These are phyloP conservation scores for Pygocentrus nattereri DNA, from an alignment of 2,797 vertebrate species.

Conservation along the genomic window DNA sequence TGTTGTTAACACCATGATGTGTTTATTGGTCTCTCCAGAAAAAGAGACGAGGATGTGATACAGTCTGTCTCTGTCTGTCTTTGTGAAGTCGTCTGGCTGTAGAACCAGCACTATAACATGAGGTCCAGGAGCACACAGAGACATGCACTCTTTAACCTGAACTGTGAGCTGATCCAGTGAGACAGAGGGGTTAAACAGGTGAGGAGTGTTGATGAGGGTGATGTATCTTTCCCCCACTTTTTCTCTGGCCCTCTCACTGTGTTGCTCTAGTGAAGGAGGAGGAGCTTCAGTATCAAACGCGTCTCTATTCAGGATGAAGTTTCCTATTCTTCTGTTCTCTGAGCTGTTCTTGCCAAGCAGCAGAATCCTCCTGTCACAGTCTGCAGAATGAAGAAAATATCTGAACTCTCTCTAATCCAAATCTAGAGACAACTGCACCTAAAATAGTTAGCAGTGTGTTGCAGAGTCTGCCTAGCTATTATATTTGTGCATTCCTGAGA, in stretches of 20 bases:
- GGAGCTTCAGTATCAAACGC: not conserved
- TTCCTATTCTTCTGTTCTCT: not conserved
- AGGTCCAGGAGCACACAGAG: slow-evolving; percentile 7
- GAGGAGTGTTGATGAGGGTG: slow-evolving; percentile 14
- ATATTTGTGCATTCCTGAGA: too few relatives aligned
- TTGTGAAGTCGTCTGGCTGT: too few relatives aligned
- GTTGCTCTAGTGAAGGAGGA: not conserved
- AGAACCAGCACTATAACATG: slow-evolving; percentile 18
- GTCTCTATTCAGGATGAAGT: not conserved
- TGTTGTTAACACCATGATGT: too few relatives aligned
- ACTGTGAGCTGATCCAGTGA: not conserved
- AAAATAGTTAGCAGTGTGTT: too few relatives aligned
- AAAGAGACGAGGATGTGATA: too few relatives aligned
- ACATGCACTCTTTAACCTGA: not conserved
- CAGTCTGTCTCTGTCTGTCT: too few relatives aligned
- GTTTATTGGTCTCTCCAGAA: too few relatives aligned
- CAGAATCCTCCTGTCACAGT: slow-evolving; percentile 34
- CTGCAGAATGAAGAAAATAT: too few relatives aligned
- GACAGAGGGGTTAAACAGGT: not conserved
- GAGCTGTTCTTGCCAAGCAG: slow-evolving; percentile 2
- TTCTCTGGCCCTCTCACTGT: slow-evolving; percentile 2
- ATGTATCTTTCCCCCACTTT: slow-evolving; percentile 22
- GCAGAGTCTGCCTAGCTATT: too few relatives aligned
- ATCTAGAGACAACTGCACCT: too few relatives aligned
- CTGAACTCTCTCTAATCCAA: too few relatives aligned